These are phyloP conservation scores for Aleiodes sp. DNA, from an alignment of 1,140 invertebrate species.

Conservation along the genomic window DNA sequence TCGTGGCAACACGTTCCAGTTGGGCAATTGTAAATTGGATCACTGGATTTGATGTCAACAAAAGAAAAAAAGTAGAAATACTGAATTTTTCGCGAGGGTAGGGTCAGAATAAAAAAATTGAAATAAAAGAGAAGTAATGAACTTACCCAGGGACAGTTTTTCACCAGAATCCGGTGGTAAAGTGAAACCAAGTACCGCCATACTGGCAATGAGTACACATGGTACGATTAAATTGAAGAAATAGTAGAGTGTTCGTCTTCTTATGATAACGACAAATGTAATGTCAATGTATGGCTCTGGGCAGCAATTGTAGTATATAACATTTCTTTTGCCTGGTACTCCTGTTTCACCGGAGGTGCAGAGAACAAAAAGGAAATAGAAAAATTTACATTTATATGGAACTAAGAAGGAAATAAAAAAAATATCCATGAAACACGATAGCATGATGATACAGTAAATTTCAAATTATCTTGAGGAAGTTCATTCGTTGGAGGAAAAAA, in stretches of 20 bases:
- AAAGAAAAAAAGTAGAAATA: too few relatives aligned
- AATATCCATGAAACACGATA: neutral
- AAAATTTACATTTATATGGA: too few relatives aligned
- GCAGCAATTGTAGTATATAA: slow-evolving; percentile 83
- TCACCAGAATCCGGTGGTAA: slow-evolving; percentile 98
- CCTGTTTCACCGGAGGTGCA: too few relatives aligned
- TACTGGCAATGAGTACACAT: slow-evolving; percentile 97
- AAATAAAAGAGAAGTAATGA: slow-evolving; percentile 28
- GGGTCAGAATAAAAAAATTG: neutral
- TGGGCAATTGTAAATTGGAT: neutral
- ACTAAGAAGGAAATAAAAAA: too few relatives aligned
- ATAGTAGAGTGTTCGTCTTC: slow-evolving; percentile 96
- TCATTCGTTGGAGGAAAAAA: too few relatives aligned
- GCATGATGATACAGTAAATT: too few relatives aligned
- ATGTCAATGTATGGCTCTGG: slow-evolving; percentile 96
- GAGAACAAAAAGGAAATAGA: too few relatives aligned
- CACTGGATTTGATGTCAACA: neutral
- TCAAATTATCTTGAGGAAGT: too few relatives aligned
- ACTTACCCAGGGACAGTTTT: slow-evolving; percentile 95
- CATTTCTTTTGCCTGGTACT: slow-evolving; percentile 87
- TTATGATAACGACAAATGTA: slow-evolving; percentile 96
- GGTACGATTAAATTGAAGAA: slow-evolving; percentile 99
- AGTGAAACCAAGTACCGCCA: slow-evolving; percentile 97
- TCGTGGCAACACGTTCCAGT: neutral
- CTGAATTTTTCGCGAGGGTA: neutral